These are phyloP conservation scores for Mimumesa dahlbomi DNA, from an alignment of 2,888 invertebrate species.

Conservation along the genomic window DNA sequence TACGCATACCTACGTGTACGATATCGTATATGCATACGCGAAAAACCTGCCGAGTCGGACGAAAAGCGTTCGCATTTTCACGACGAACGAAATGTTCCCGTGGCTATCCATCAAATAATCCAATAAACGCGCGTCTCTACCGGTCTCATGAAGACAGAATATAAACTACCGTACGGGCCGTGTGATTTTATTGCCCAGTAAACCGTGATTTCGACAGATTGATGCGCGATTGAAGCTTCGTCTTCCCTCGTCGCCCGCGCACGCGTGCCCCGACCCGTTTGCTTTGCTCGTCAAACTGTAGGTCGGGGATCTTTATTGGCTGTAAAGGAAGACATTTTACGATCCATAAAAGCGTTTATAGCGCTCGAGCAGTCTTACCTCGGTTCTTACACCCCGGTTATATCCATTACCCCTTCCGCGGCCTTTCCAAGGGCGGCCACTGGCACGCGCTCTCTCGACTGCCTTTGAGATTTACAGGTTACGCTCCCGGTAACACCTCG, in stretches of 20 bases:
- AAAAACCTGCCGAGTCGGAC: conserved; percentile 52
- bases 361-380: conserved; percentile 70
- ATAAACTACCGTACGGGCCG: conserved; percentile 57
- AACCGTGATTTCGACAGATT: conserved; percentile 67
- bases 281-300: conserved; percentile 64
- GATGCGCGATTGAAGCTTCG: too few species aligned
- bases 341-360: conserved; percentile 80
- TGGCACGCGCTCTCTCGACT: conserved; percentile 77
- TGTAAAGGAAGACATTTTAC: conserved; percentile 80
- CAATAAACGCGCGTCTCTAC: conserved; percentile 64
- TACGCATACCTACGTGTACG: too few species aligned
- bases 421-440: conserved; percentile 78
- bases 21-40: too few species aligned
- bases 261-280: conserved; percentile 22
- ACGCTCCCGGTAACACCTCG: conserved; percentile 80
- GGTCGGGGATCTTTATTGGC: conserved; percentile 79
- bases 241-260: conserved; percentile 14
- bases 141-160: conserved; percentile 60
- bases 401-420: conserved; percentile 68
- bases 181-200: conserved; percentile 66
- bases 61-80: conserved; percentile 62
- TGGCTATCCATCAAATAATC: conserved; percentile 64
- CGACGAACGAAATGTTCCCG: conserved; percentile 55
- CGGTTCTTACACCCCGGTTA: conserved; percentile 70
- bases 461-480: conserved; percentile 80